Conservation (phyloP, 1,140 invertebrate genomes). For the Brachystomella parvula region DNA sequence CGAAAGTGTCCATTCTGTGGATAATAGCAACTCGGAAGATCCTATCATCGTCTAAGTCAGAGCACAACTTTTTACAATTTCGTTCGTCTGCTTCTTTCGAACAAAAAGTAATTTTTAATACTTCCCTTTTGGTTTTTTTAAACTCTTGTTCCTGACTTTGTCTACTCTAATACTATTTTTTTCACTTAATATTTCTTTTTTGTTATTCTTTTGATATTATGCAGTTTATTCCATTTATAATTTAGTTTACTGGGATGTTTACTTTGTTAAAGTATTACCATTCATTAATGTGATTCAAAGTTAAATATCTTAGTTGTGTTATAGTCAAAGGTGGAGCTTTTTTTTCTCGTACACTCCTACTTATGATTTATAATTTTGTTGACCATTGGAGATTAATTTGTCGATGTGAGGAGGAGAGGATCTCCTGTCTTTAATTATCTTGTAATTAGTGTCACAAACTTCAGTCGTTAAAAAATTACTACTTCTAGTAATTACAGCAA, state of each 20-base stretch:
- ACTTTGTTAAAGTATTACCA: background rate
- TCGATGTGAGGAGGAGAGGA: background rate
- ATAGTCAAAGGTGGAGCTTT: background rate
- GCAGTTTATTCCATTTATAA: too few species aligned
- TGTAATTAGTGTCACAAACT: background rate
- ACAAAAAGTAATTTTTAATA: too few species aligned
- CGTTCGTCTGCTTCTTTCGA: background rate
- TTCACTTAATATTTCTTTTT: too few species aligned
- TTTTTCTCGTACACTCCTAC: background rate
- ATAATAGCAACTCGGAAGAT: conserved; percentile 37
- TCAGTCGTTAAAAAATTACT: background rate
- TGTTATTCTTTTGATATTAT: too few species aligned
- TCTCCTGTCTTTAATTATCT: background rate
- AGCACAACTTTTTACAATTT: background rate
- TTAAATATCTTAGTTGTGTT: background rate
- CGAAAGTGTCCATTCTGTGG: conserved; percentile 39
- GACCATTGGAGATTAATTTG: background rate
- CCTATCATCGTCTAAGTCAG: conserved; percentile 38
- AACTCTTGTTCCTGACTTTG: too few species aligned
- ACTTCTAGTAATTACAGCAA: too few species aligned
- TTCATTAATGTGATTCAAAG: background rate
- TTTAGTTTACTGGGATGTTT: background rate
- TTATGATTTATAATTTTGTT: background rate
- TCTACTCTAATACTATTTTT: too few species aligned
- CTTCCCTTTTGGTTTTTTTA: too few species aligned